A percentile compares a stretch with the other conserved stretches of the same genome.
phyloP scores from a whole-genome alignment of 2,797 vertebrate species.

The Delichon dasypus region DNA sequence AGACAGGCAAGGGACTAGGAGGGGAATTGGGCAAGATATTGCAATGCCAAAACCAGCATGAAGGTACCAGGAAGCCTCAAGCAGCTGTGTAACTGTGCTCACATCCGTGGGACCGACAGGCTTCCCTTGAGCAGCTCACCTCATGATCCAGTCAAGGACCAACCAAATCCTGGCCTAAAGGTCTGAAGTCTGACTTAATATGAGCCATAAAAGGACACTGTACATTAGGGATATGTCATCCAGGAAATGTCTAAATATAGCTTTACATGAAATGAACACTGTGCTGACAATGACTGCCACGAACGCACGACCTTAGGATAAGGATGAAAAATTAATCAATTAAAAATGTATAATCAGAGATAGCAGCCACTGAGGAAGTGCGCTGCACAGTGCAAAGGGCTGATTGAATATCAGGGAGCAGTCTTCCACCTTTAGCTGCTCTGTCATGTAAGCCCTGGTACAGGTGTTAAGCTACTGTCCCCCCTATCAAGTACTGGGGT shows the following conservation, averaged over 20 bases:
- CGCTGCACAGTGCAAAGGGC: neutral
- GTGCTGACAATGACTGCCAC: neutral
- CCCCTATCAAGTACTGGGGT: rapidly evolving
- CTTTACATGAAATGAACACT: constrained; percentile 25
- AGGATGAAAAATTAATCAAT: constrained; percentile 61
- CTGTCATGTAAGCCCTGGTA: neutral
- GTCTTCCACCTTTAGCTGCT: neutral
- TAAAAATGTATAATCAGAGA: constrained; percentile 61
- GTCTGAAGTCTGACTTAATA: constrained; percentile 3
- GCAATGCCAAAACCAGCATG: neutral
- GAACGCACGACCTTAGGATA: neutral
- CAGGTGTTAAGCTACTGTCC: neutral
- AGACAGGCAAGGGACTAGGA: neutral
- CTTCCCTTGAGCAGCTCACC: neutral
- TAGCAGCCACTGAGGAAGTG: neutral
- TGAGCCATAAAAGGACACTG: neutral
- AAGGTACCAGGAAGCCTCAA: neutral
- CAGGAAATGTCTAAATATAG: constrained; percentile 50
- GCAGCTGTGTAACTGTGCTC: neutral
- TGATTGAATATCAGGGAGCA: neutral
- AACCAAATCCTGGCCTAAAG: neutral
- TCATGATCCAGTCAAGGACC: neutral
- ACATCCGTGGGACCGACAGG: rapidly evolving
- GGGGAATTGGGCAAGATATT: neutral
- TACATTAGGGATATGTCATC: neutral